Conservation (phyloP, 1,140 invertebrate species). For the Calliopsis andreniformis region DNA sequence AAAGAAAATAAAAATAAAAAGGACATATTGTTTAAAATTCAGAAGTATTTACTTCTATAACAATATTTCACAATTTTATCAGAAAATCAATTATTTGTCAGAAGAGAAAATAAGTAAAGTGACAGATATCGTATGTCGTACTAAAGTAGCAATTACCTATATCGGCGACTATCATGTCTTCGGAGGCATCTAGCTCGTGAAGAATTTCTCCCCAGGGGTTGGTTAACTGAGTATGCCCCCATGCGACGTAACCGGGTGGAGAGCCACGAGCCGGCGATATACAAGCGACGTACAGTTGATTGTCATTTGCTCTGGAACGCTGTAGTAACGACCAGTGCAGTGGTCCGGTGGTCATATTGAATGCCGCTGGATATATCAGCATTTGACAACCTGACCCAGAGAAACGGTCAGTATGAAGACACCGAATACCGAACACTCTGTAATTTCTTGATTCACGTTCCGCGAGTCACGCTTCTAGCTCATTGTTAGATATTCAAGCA, state of each 20-base stretch:
- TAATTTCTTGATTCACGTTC: background rate
- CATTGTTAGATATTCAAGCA: background rate
- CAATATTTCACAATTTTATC: too few species aligned
- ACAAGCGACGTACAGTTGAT: slow-evolving; percentile 90
- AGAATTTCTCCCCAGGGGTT: slow-evolving; percentile 94
- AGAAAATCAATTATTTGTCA: too few species aligned
- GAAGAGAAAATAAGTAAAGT: background rate
- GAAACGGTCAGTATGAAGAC: background rate
- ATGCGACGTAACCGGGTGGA: slow-evolving; percentile 90
- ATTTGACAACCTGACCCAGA: slow-evolving; percentile 88
- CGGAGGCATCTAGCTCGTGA: slow-evolving; percentile 85
- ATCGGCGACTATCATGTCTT: slow-evolving; percentile 88
- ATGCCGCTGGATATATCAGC: slow-evolving; percentile 95
- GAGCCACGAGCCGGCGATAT: slow-evolving; percentile 90
- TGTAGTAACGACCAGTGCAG: slow-evolving; percentile 94
- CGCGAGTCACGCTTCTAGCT: background rate
- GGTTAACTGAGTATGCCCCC: slow-evolving; percentile 93
- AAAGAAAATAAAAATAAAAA: slow-evolving; percentile 35
- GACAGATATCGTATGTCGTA: background rate
- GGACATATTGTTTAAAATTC: too few species aligned
- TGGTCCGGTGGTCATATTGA: slow-evolving; percentile 97
- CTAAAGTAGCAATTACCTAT: slow-evolving; percentile 83
- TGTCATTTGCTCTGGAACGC: slow-evolving; percentile 91
- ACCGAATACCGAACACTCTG: background rate
- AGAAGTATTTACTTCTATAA: too few species aligned